Percentiles rank a stretch among this genome's conserved stretches.
These are phyloP conservation scores for Drosophila neotestacea DNA, from an alignment of 2,888 invertebrate species.

Conservation along the genomic window DNA sequence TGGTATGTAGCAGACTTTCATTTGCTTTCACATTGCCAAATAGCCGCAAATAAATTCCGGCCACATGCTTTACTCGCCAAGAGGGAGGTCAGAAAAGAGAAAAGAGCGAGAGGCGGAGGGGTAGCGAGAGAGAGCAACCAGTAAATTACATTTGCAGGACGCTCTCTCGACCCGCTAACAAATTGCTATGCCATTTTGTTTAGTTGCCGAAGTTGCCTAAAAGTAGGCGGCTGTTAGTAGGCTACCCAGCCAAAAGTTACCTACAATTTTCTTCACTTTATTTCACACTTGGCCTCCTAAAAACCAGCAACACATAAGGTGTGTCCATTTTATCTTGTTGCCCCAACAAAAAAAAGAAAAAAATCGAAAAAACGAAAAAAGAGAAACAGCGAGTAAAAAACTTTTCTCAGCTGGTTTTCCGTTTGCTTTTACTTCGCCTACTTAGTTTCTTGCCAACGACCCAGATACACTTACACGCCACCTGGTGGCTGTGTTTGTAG, in stretches of 20 bases:
- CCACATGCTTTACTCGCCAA: constrained; percentile 47
- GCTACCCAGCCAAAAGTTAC: constrained; percentile 23
- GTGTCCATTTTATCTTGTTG: constrained; percentile 75
- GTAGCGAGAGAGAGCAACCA: constrained; percentile 42
- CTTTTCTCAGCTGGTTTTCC: constrained; percentile 62
- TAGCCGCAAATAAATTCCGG: constrained; percentile 73
- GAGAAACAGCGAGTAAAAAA: constrained; percentile 54
- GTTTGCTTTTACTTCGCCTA: constrained; percentile 59
- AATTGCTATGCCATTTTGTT: constrained; percentile 69
- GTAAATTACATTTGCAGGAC: constrained; percentile 76
- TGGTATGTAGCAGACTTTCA: constrained; percentile 50
- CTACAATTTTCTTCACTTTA: constrained; percentile 72
- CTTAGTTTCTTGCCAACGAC: constrained; percentile 61
- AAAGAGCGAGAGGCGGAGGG: not conserved
- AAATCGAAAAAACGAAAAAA: constrained; percentile 18
- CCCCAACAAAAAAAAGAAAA: constrained; percentile 20
- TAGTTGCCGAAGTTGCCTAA: constrained; percentile 35
- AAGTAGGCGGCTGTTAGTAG: constrained; percentile 65
- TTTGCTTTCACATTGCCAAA: constrained; percentile 67
- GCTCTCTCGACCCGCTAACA: constrained; percentile 69
- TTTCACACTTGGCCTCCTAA: constrained; percentile 65
- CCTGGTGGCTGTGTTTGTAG: constrained; percentile 24
- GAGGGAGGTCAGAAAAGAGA: not conserved
- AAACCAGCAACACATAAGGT: constrained; percentile 65
- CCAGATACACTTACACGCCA: constrained; percentile 63